phyloP scores from a whole-genome alignment of 2,888 invertebrate species.

The Dicyrtomina minuta region DNA sequence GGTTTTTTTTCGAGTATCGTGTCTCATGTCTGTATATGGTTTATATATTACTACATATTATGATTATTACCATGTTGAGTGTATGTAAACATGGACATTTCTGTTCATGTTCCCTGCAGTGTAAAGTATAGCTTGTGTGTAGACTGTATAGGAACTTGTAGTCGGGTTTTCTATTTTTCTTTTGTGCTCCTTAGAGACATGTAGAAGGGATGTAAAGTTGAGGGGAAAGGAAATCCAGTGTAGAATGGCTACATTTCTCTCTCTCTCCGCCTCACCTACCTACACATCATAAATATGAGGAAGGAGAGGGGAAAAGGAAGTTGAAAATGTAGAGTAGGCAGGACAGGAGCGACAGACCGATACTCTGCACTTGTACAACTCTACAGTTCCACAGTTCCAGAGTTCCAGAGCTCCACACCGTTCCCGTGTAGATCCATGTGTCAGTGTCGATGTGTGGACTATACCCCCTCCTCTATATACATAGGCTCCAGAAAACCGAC shows the following conservation, averaged over 20 bases:
- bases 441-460: too few relatives aligned
- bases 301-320: constrained; percentile 2
- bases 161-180: too few relatives aligned
- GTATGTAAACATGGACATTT: too few relatives aligned
- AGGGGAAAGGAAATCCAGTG: neutral
- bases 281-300: constrained; percentile 12
- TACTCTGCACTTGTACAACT: neutral
- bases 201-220: neutral
- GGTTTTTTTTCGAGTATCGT: too few relatives aligned
- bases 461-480: too few relatives aligned
- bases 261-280: constrained; percentile 6
- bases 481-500: too few relatives aligned
- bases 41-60: too few relatives aligned
- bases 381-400: neutral
- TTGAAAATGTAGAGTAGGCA: neutral
- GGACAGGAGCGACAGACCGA: neutral
- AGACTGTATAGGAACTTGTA: too few relatives aligned
- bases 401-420: neutral
- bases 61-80: too few relatives aligned
- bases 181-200: neutral
- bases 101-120: too few relatives aligned
- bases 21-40: too few relatives aligned
- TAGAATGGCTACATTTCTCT: neutral
- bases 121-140: too few relatives aligned
- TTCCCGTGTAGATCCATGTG: neutral